Evolutionary conservation across 2,113 vertebrate genomes (phyloP), one percentile per base, ranked within the genome.

Genomic region (Tragelaphus strepsiceros): DNA sequence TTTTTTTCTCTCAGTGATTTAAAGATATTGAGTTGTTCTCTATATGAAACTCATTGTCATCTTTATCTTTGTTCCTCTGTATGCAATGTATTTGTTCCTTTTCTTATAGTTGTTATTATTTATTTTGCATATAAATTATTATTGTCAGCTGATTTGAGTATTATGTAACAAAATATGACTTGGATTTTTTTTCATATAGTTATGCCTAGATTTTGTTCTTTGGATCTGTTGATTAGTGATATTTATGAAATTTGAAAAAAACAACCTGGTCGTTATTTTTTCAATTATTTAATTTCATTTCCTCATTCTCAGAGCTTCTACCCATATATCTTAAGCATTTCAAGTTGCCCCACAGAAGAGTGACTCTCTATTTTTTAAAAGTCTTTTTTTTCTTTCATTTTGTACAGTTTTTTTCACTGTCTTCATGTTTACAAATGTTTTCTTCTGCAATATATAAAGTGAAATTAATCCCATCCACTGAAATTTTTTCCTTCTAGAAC

Each of bases 311-410:
- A 53, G 49, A 49, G 11, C 32, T 15, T 43, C 19, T 21, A 71
- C 1, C 30, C 6, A 10, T 5, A 0, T 32, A 16, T 43, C 1
- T 12, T 51, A 35, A 15, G 10, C 22, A 53, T 10, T 56, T 39
- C 32, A 82, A 14, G 39, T 64, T 90, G 61, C 5, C 39, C 4
- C 74, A 26, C 2, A 67, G 13, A 22, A 2, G 2, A 32, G 13
- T 71, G 51, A 22, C 10, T 4, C 7, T 77, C 6, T 9, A 6
- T 86, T 84, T 96, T 58, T 24, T 51, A 0, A 51, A 53, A 59
- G 17, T 17, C 11, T 26, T 4, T 32, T 81, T 61, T 3, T 28
- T 28, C 9, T 78, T 81, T 67, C 46, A 87, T 26, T 67, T 71
- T 58, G 26, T 51, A 30, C 64, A 22, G 21, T n/a, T 58, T 78